Conservation (phyloP, 2,113 vertebrate species). For the Uropsilus gracilis region DNA sequence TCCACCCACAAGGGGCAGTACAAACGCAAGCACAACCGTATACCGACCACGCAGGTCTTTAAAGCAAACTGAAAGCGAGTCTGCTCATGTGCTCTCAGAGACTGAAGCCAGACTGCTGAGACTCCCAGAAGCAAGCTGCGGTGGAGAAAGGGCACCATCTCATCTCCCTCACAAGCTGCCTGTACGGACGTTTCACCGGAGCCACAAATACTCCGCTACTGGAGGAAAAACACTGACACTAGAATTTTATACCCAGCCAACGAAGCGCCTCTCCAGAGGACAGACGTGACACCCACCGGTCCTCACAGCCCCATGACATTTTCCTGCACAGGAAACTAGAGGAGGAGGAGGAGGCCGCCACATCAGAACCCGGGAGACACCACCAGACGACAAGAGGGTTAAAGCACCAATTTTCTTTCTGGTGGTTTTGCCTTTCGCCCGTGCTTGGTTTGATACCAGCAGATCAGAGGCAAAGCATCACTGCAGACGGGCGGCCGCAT, state of each 20-base stretch:
- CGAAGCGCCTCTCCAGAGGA: background rate
- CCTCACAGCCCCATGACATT: background rate
- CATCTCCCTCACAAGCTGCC: background rate
- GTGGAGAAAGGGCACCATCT: background rate
- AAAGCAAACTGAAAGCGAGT: background rate
- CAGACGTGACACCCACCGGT: no score
- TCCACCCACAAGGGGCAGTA: background rate
- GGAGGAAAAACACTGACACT: background rate
- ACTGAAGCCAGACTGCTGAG: background rate
- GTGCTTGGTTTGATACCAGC: background rate
- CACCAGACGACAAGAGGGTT: background rate
- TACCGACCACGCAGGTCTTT: background rate
- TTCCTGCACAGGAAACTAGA: background rate
- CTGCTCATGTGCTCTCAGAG: background rate
- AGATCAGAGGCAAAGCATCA: background rate
- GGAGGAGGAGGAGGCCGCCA: no score
- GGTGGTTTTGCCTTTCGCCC: background rate
- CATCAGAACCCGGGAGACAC: background rate
- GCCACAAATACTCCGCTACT: background rate
- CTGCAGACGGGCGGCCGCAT: background rate
- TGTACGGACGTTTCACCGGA: background rate
- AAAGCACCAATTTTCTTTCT: background rate
- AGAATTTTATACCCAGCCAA: background rate
- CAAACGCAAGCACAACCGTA: background rate
- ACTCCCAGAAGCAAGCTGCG: background rate